Conservation (phyloP, 2,888 invertebrate genomes). For the Hyalella azteca region DNA sequence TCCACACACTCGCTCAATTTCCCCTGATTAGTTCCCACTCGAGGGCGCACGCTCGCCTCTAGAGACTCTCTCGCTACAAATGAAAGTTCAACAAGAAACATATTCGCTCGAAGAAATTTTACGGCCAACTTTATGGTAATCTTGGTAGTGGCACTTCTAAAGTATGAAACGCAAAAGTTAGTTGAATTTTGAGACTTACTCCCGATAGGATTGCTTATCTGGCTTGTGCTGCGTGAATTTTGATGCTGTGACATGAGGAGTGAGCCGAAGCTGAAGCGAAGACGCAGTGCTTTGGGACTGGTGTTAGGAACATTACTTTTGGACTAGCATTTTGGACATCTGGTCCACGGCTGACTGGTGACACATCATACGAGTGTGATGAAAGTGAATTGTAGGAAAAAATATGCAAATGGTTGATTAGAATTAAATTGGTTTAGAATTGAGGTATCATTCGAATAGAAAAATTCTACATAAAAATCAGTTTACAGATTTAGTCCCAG, state of each 20-base stretch:
- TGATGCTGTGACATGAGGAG: slow-evolving; percentile 1
- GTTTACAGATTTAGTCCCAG: too few species aligned
- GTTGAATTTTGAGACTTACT: not conserved
- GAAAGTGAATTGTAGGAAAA: too few species aligned
- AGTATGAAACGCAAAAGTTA: slow-evolving; percentile 1
- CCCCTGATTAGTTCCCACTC: slow-evolving; percentile 12
- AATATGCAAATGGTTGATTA: too few species aligned
- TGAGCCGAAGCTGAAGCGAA: too few species aligned
- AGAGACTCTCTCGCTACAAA: slow-evolving; percentile 15
- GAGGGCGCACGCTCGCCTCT: slow-evolving; percentile 19
- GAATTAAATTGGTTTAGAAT: too few species aligned
- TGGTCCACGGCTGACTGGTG: too few species aligned
- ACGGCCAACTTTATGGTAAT: slow-evolving; percentile 30
- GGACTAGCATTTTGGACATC: too few species aligned
- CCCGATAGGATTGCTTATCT: slow-evolving; percentile 20
- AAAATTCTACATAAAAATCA: too few species aligned
- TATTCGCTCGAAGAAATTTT: slow-evolving; percentile 18
- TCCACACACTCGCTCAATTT: slow-evolving; percentile 33
- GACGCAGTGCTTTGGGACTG: too few species aligned
- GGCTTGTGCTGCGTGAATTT: slow-evolving; percentile 6
- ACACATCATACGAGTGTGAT: too few species aligned
- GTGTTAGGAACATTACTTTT: too few species aligned
- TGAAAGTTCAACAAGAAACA: slow-evolving; percentile 38
- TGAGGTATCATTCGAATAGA: too few species aligned
- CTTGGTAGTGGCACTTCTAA: not conserved